phyloP scores from a whole-genome alignment of 2,113 vertebrate genomes.

The Patagioenas fasciata region DNA sequence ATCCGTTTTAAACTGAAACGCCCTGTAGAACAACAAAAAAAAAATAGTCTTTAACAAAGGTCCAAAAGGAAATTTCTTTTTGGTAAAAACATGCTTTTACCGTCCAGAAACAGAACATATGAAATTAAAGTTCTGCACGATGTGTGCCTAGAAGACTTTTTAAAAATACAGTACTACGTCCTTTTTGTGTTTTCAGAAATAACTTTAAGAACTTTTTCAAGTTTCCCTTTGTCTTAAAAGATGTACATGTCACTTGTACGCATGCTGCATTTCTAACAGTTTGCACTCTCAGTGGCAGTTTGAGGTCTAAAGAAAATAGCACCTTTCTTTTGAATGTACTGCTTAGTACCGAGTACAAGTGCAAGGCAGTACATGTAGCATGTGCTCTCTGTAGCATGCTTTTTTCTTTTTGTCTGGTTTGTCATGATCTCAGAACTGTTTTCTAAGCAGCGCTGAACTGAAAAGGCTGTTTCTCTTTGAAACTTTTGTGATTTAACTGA shows the following conservation, averaged over 20 bases:
- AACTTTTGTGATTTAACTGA: not conserved
- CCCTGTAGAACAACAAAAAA: not conserved
- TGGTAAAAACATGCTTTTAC: not conserved
- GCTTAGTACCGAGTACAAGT: not conserved
- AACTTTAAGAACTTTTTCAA: not conserved
- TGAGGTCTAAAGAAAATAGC: not conserved
- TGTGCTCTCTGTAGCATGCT: rapidly evolving
- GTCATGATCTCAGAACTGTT: not conserved
- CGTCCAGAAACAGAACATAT: not conserved
- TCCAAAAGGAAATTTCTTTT: not conserved
- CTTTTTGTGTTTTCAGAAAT: not conserved
- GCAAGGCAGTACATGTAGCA: rapidly evolving
- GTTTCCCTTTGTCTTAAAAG: not conserved
- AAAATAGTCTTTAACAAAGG: not conserved
- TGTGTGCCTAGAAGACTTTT: not conserved
- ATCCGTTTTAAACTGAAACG: not conserved
- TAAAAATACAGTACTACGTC: not conserved
- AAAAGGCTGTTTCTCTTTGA: not conserved
- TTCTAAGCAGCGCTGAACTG: not conserved
- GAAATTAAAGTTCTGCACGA: not conserved
- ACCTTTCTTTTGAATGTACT: not conserved
- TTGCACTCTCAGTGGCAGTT: too few species aligned
- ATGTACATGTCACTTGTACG: rapidly evolving
- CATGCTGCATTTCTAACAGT: too few species aligned
- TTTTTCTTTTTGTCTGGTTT: not conserved